Base-by-base conservation (phyloP, 2,888 invertebrate species). In the Acronicta psi region DNA sequence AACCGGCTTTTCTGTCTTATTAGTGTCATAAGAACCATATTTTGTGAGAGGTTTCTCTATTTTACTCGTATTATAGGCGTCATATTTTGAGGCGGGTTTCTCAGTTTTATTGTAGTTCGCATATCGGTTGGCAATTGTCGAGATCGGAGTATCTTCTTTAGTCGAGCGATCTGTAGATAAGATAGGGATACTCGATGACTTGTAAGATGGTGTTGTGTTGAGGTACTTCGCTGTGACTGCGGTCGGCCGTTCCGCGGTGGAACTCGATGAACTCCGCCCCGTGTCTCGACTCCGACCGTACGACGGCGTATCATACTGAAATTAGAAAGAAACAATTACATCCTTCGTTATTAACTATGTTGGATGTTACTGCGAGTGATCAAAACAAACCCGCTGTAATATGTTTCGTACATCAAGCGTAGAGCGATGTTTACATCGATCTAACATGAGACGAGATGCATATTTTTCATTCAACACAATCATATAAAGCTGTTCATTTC, bases 141-240 rank as follows among this genome's bases (percentile, higher is more conserved):
- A 88, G 44, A 92, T 91, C 0, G 92, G 88, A 2, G 91, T 87
- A 72, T 94, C 93, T 63, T 94, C 94, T 66, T 91, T 86, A 20
- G 81, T 66, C 17, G 85, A 77, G n/a, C 90, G 87, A 43, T 94
- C 94, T 37, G 88, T 73, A 41, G 81, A 81, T 29, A 92, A 82
- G 23, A 93, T 82, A 9, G 93, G 93, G 59, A 94, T 94, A 73
- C 92, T 93, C n/a, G 93, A 93, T n/a, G 92, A 88, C 65, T 93
- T 94, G 69, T 90, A 92, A 10, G 92, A 86, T 4, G 92, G 88
- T 14, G 92, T 89, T 13, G 87, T 84, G 58, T 80, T 89, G 46
- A 90, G 86, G 65, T 94, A 94, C 75, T 93, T 94, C 37, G 93
- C 92, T 52, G 93, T 93, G 59, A 94, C 93, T 40, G 90, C 77